Percentiles rank a stretch among this genome's conserved stretches.
phyloP scores from a whole-genome alignment of 1,140 invertebrate species.

The Oryzaephilus surinamensis region DNA sequence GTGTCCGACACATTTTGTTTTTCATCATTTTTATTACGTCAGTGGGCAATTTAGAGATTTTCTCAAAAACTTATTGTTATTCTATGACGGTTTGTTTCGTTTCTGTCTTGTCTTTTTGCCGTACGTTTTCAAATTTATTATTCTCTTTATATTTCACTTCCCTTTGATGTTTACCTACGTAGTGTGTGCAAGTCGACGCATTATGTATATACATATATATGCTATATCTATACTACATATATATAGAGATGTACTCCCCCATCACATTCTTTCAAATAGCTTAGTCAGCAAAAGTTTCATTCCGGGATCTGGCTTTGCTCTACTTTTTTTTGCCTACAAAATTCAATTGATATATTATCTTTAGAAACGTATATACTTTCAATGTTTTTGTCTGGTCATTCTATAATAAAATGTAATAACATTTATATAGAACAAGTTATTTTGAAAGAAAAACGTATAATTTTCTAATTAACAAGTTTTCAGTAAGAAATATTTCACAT shows the following conservation, averaged over 20 bases:
- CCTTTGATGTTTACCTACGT: conserved; percentile 21
- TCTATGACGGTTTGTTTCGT: conserved; percentile 18
- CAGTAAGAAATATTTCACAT: too few species aligned
- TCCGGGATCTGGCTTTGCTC: too few species aligned
- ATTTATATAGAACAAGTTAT: too few species aligned
- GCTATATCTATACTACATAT: too few species aligned
- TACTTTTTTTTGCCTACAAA: conserved; percentile 6
- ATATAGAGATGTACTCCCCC: too few species aligned
- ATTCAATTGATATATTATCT: conserved; percentile 12
- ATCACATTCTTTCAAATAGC: conserved; percentile 11
- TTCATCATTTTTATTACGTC: conserved; percentile 23
- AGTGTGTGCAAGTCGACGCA: conserved; percentile 9
- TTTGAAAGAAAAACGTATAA: too few species aligned
- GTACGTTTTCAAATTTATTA: conserved; percentile 23
- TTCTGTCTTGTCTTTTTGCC: conserved; percentile 16
- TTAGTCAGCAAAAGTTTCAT: conserved; percentile 15
- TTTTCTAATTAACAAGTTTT: too few species aligned
- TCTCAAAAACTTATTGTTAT: conserved; percentile 22
- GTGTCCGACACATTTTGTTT: conserved; percentile 23
- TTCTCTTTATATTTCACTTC: conserved; percentile 23
- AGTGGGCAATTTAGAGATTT: conserved; percentile 16
- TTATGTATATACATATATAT: conserved; percentile 11
- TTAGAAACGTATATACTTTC: too few species aligned
- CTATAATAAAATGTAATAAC: too few species aligned
- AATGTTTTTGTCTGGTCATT: too few species aligned